Evolutionary conservation across 2,888 invertebrate genomes (phyloP), one percentile per base, ranked within the genome.

Genomic region (Lepeophtheirus nordmannii): DNA sequence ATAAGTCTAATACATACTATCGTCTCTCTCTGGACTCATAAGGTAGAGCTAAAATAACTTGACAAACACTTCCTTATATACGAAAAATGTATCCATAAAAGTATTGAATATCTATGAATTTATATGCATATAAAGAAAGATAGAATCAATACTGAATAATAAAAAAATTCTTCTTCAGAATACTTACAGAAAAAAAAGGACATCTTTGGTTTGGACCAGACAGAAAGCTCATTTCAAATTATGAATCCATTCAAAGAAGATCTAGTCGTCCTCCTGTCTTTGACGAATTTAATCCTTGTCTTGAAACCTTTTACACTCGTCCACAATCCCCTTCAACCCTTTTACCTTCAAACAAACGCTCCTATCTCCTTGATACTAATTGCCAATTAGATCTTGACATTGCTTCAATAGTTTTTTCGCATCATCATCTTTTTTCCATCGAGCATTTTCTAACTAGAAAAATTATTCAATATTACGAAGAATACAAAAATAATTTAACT

Each of bases 371-470:
- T 1, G 17, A 11, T 17, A 14, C 23, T 11, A 38, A n/a, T 3
- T n/a, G 17, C 62, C 41, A 39, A 17, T 17, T 65, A 14, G 58
- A 65, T 17, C 14, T 65, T 56, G 65, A 65, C 30, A 10, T 65
- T 30, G 10, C 38, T 10, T 58, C 65, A 1, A 30, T 65, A 12
- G 58, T 65, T 17, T 58, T 65, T 22, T n/a, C 17, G 12, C 65
- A 65, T 65, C 65, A 65, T 37, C 65, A 65, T 56, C 39, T 65
- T 8, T 65, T 65, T 38, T 65, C 65, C 10, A n/a, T 65, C n/a
- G 65, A 65, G 22, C 65, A 65, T 38, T 65, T 56, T 20, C 56
- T 65, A n/a, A 58, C 65, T 37, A 65, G 22, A 17, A 30, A 57
- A 37, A 12, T 62, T 38, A 11, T 17, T 9, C 9, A 62, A 40